These are phyloP conservation scores for Myotis davidii DNA, from an alignment of 2,113 vertebrate species.

Conservation along the genomic window DNA sequence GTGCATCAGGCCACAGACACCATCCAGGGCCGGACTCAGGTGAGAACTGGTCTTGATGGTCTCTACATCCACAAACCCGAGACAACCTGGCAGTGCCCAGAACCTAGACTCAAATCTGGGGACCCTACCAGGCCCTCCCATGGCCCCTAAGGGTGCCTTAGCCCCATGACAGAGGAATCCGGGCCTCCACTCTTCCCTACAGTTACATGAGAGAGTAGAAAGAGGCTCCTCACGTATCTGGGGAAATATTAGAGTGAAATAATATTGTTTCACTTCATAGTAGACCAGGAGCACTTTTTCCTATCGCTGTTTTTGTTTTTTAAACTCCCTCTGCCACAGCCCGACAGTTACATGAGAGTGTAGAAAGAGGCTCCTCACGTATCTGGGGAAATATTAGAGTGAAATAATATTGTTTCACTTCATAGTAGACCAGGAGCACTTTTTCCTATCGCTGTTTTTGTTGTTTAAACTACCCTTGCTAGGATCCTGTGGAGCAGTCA, in stretches of 20 bases:
- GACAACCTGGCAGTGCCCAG: not conserved
- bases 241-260: not conserved
- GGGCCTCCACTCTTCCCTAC: not conserved
- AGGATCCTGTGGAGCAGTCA: no score
- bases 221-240: not conserved
- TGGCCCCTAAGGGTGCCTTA: no score
- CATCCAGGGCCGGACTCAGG: not conserved
- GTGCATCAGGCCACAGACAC: not conserved
- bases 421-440: no score
- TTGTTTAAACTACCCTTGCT: no score
- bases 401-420: not conserved
- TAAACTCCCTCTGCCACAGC: no score
- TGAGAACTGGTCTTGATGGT: not conserved
- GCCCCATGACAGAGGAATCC: not conserved
- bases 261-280: not conserved
- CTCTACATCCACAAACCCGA: no score
- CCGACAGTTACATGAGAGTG: no score
- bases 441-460: no score
- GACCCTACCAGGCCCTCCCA: accelerated
- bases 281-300: not conserved
- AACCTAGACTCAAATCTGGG: not conserved
- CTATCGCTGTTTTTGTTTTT: not conserved
- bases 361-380: not conserved
- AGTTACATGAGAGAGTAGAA: no score
- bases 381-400: not conserved